phyloP scores from a whole-genome alignment of 2,888 invertebrate genomes.

The Pegoplata infirma region DNA sequence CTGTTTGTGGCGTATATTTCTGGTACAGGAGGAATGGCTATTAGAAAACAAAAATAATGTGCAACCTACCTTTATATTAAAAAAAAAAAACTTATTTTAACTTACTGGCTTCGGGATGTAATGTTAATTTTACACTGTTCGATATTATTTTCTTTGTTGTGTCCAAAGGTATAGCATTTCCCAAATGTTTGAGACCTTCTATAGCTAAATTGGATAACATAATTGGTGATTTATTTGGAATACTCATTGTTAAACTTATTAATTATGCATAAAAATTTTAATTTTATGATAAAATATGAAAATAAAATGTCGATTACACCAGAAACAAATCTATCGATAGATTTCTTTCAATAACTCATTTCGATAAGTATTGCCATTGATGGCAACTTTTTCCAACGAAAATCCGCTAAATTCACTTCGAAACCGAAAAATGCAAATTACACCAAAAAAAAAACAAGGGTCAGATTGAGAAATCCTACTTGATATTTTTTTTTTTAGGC shows the following conservation, averaged over 20 bases:
- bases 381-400: too few relatives aligned
- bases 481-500: too few relatives aligned
- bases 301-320: background rate
- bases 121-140: constrained; percentile 74
- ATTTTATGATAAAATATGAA: background rate
- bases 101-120: constrained; percentile 76
- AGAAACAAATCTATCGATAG: background rate
- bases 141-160: constrained; percentile 74
- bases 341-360: too few relatives aligned
- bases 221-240: constrained; percentile 50
- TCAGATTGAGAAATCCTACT: too few relatives aligned
- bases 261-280: too few relatives aligned
- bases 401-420: too few relatives aligned
- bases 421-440: too few relatives aligned
- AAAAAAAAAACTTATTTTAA: background rate
- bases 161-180: constrained; percentile 69
- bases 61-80: background rate
- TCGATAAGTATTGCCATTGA: too few relatives aligned
- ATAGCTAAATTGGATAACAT: constrained; percentile 72
- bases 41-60: background rate
- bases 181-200: constrained; percentile 73
- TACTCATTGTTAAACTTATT: constrained; percentile 12
- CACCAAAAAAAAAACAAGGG: too few relatives aligned
- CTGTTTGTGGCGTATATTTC: constrained; percentile 76
- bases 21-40: constrained; percentile 76